phyloP scores from a whole-genome alignment of 2,113 vertebrate genomes.

The Platysternon megacephalum region DNA sequence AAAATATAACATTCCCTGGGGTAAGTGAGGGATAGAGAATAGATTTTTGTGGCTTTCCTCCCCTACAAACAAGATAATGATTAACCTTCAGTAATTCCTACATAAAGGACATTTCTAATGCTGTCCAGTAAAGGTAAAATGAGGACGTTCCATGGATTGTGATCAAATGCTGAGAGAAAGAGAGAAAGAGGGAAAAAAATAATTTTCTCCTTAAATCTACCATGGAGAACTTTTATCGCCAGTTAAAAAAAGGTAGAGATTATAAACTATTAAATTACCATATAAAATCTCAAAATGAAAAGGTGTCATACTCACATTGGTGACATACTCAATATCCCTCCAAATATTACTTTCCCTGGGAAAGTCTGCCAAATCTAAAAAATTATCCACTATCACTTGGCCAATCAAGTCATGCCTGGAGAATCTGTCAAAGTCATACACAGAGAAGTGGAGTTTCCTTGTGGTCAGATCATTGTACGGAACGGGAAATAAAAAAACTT shows the following conservation, averaged over 20 bases:
- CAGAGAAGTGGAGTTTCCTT: constrained; percentile 97
- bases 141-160: not conserved
- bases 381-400: constrained; percentile 98
- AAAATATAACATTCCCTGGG: not conserved
- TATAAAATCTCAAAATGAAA: constrained; percentile 21
- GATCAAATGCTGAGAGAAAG: constrained; percentile 7
- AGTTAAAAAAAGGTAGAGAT: constrained; percentile 13
- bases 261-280: not conserved
- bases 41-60: constrained; percentile 10
- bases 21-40: constrained; percentile 19
- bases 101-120: constrained; percentile 25
- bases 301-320: constrained; percentile 88
- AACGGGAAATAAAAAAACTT: constrained; percentile 98
- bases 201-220: constrained; percentile 15
- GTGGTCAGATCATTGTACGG: constrained; percentile 94
- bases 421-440: constrained; percentile 99
- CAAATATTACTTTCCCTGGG: constrained; percentile 96
- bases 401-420: constrained; percentile 98
- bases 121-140: not conserved
- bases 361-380: constrained; percentile 98
- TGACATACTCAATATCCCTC: constrained; percentile 96
- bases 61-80: not conserved
- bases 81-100: constrained; percentile 1
- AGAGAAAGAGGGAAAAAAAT: not conserved
- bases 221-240: not conserved